Percentiles rank a stretch among this genome's conserved stretches.
Evolutionary conservation across 2,797 vertebrate species (phyloP).

Genomic region (Cossypha caffra): DNA sequence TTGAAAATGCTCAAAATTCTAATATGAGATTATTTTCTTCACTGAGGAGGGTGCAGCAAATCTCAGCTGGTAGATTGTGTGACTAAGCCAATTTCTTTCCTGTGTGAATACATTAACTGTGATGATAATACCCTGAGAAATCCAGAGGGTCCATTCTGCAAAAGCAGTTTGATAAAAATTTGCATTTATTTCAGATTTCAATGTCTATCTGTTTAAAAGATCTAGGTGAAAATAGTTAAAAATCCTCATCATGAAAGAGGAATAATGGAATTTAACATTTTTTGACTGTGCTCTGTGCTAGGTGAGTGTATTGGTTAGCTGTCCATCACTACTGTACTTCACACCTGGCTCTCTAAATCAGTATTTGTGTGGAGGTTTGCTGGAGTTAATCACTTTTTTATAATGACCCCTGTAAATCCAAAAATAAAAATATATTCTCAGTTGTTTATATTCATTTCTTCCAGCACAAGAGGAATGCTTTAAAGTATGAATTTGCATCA

Average conservation of each 20-base stretch:
- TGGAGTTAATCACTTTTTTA: conserved; percentile 55
- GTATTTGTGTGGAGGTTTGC: conserved; percentile 21
- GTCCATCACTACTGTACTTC: conserved; percentile 10
- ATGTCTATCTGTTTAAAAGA: not conserved
- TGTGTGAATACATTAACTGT: not conserved
- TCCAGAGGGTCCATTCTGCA: not conserved
- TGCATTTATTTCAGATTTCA: not conserved
- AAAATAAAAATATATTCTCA: conserved; percentile 44
- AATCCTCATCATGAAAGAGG: not conserved
- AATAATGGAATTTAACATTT: not conserved
- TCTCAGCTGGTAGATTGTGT: not conserved
- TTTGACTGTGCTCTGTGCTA: not conserved
- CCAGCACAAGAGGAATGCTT: conserved; percentile 10
- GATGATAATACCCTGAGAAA: conserved; percentile 20
- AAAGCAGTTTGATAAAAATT: conserved; percentile 20
- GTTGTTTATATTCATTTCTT: conserved; percentile 48
- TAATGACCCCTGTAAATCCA: conserved; percentile 63
- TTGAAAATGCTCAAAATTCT: not conserved
- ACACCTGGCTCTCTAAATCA: not conserved
- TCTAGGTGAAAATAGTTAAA: not conserved
- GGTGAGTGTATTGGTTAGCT: not conserved
- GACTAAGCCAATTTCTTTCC: conserved; percentile 33
- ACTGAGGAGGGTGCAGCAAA: not conserved
- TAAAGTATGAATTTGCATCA: conserved; percentile 47
- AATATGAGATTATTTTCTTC: conserved; percentile 20